A percentile compares a stretch with the other conserved stretches of the same genome.
Conservation (phyloP, 2,888 invertebrate species). For the Callyntrura sp. region DNA sequence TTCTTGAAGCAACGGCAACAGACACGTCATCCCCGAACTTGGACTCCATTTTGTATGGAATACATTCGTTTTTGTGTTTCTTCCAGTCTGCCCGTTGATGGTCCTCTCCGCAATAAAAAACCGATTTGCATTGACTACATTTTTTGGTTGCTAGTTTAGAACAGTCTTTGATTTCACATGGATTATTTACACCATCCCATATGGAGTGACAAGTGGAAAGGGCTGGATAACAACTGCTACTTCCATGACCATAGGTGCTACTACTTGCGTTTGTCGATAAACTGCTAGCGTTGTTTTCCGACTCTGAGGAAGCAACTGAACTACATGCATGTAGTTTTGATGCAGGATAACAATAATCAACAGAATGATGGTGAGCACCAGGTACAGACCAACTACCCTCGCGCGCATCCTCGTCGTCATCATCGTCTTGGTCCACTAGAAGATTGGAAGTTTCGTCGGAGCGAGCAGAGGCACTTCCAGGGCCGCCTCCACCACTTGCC, state of each 20-base stretch:
- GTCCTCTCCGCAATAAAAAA: conserved; percentile 81
- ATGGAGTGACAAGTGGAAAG: conserved; percentile 74
- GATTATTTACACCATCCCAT: conserved; percentile 78
- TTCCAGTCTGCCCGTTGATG: conserved; percentile 82
- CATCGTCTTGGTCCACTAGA: conserved; percentile 61
- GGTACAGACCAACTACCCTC: conserved; percentile 66
- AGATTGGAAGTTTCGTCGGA: conserved; percentile 55
- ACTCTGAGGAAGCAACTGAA: conserved; percentile 76
- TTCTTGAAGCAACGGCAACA: conserved; percentile 79
- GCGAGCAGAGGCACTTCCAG: conserved; percentile 23
- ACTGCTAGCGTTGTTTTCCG: conserved; percentile 70
- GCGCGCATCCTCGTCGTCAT: conserved; percentile 65
- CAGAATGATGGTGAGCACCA: conserved; percentile 42
- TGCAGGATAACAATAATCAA: conserved; percentile 48
- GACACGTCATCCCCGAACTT: conserved; percentile 63
- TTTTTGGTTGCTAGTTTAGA: conserved; percentile 78
- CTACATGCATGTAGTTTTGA: conserved; percentile 46
- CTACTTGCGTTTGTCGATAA: conserved; percentile 10
- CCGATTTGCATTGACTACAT: conserved; percentile 80
- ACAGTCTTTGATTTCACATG: conserved; percentile 79
- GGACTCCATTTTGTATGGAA: conserved; percentile 78
- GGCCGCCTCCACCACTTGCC: conserved; percentile 16
- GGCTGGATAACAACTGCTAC: conserved; percentile 39
- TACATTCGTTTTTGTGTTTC: conserved; percentile 79
- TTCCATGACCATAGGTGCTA: neutral